phyloP scores from a whole-genome alignment of 2,888 invertebrate species.

The Drosophila kuntzei region DNA sequence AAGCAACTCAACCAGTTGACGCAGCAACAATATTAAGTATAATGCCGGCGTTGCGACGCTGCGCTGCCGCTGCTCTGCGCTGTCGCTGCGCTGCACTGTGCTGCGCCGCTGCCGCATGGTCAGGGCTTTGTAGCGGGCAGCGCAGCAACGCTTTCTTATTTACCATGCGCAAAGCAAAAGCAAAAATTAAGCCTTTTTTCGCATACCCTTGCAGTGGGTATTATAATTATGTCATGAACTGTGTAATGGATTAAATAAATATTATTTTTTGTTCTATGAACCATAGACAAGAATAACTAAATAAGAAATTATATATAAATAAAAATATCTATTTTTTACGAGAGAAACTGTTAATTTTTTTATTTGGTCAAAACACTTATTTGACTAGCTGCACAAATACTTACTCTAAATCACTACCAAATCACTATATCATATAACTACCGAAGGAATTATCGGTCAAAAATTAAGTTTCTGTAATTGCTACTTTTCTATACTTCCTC shows the following conservation, averaged over 20 bases:
- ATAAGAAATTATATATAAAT: no score
- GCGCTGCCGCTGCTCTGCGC: background rate
- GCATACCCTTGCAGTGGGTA: background rate
- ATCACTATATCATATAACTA: no score
- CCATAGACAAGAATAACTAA: no score
- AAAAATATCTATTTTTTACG: no score
- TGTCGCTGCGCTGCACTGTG: conserved; percentile 4
- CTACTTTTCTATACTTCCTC: background rate
- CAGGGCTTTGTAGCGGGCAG: conserved; percentile 65
- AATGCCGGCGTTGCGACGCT: conserved; percentile 20
- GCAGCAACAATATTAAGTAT: conserved; percentile 28
- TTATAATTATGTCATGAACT: background rate
- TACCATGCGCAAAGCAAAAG: conserved; percentile 41
- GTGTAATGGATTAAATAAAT: no score
- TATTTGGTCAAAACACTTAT: no score
- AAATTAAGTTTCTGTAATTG: background rate
- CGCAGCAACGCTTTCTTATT: conserved; percentile 41
- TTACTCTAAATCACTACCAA: no score
- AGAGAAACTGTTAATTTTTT: no score
- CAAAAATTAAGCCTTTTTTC: conserved; percentile 42
- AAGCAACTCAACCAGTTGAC: conserved; percentile 71
- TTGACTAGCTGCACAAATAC: no score
- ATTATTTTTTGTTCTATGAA: no score
- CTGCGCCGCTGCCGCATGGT: conserved; percentile 53
- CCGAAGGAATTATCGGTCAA: no score